phyloP scores from a whole-genome alignment of 2,797 vertebrate genomes.

The Eulemur albifrons region DNA sequence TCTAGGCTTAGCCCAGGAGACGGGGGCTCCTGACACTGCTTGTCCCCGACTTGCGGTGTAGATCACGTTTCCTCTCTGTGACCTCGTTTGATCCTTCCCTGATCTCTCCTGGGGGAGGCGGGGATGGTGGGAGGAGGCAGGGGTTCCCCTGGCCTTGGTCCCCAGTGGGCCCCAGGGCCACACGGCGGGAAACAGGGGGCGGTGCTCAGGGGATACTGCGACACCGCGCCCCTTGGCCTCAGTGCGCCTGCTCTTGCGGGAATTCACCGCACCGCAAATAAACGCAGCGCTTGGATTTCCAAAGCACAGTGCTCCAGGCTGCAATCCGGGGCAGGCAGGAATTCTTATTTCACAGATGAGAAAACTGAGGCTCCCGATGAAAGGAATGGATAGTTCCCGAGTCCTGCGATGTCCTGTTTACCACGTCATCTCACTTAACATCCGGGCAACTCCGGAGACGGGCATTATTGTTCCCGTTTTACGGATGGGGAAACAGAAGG shows the following conservation, averaged over 20 bases:
- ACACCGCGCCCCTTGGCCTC: neutral
- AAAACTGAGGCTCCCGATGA: neutral
- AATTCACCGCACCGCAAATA: neutral
- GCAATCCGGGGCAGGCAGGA: neutral
- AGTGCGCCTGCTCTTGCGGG: neutral
- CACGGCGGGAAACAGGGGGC: accelerated
- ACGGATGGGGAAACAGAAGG: neutral
- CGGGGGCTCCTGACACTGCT: neutral
- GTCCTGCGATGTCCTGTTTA: accelerated
- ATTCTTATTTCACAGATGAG: neutral
- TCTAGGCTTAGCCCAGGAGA: neutral
- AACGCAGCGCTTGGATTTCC: neutral
- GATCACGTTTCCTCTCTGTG: accelerated
- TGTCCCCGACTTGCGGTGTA: too few relatives aligned
- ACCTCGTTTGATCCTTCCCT: neutral
- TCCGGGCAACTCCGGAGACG: neutral
- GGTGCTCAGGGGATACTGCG: neutral
- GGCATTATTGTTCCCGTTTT: neutral
- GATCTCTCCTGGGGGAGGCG: neutral
- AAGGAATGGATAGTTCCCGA: neutral
- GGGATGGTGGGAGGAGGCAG: neutral
- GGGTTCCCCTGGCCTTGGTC: neutral
- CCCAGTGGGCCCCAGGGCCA: neutral
- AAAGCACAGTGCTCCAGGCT: neutral
- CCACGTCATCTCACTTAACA: neutral